Evolutionary conservation across 2,888 invertebrate genomes (phyloP).

Genomic region (Dioctria rufipes): DNA sequence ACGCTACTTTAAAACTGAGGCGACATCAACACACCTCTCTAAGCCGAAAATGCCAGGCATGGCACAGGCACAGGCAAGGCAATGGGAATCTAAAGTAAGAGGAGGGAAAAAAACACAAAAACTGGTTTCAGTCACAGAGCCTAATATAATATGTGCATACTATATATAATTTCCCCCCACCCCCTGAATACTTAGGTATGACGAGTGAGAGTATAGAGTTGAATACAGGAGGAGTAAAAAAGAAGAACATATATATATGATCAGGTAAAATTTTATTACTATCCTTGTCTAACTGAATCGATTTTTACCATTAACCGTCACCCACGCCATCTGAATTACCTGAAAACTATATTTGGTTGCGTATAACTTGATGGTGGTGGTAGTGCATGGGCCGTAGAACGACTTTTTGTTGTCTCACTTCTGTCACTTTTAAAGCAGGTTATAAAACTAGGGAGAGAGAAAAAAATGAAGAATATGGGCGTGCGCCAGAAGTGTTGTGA

Average conservation of each 20-base stretch:
- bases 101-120: constrained; percentile 26
- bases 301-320: constrained; percentile 16
- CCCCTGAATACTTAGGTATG: no score
- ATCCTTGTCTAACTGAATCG: not conserved
- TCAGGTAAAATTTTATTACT: not conserved
- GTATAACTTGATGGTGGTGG: no score
- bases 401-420: not conserved
- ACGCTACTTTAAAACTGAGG: constrained; percentile 70
- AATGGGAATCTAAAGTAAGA: constrained; percentile 24
- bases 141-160: no score
- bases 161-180: constrained; percentile 28
- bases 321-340: constrained; percentile 34
- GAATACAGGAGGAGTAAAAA: not conserved
- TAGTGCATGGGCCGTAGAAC: not conserved
- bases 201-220: no score
- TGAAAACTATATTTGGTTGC: not conserved
- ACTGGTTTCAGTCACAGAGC: constrained; percentile 11
- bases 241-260: not conserved
- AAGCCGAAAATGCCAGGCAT: constrained; percentile 38
- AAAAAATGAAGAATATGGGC: constrained; percentile 7
- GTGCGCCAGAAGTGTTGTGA: constrained; percentile 10
- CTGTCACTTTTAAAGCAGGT: not conserved
- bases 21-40: constrained; percentile 63
- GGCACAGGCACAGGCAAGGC: not conserved
- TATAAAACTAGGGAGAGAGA: no score